Evolutionary conservation across 2,797 vertebrate genomes (phyloP), one percentile per base, ranked within the genome.

Genomic region (Melanotaenia nigrans): DNA sequence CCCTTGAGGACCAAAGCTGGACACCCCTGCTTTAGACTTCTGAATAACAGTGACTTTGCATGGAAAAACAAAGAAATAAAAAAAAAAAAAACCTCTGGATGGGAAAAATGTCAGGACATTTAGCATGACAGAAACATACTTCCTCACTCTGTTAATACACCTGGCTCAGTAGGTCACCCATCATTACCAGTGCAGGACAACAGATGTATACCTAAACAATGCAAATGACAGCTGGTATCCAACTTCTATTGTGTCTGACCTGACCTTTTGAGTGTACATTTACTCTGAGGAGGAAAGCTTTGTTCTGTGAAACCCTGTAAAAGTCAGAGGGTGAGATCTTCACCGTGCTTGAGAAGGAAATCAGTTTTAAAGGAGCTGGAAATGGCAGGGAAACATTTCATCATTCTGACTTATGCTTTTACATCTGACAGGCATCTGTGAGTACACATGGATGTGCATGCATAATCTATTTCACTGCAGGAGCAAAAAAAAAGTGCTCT

Each of bases 371-470:
- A 70, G 61, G 51, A 79, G 65, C 60, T 61, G 28, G 62, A 86
- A 84, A 71, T 79, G 80, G 51, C 69, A 56, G 60, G 57, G 78
- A 83, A 88, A 84, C 66, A 83, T 87, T 90, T 91, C 85, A 87
- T 90, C 83, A 87, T 57, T 57, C 64, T 76, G 85, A 85, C 74
- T 90, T 82, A 75, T 67, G 71, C 77, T 22, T 85, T 79, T 56
- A 60, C 78, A 85, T 87, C 85, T 86, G 87, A 92, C 90, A 92
- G 87, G 85, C 85, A 84, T 89, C 90, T 90, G 88, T 85, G 90
- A 77, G 84, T 85, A 86, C 84, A 92, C 83, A 88, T 74, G 84
- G 82, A 88, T 82, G 80, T 85, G 88, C 88, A 90, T 88, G 78
- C 78, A 89, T 90, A 88, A 89, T 92, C 73, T 79, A 83, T 78